Percentiles rank a stretch among this genome's conserved stretches.
Conservation (phyloP, 2,113 vertebrate species). For the Poecilia latipinna region DNA sequence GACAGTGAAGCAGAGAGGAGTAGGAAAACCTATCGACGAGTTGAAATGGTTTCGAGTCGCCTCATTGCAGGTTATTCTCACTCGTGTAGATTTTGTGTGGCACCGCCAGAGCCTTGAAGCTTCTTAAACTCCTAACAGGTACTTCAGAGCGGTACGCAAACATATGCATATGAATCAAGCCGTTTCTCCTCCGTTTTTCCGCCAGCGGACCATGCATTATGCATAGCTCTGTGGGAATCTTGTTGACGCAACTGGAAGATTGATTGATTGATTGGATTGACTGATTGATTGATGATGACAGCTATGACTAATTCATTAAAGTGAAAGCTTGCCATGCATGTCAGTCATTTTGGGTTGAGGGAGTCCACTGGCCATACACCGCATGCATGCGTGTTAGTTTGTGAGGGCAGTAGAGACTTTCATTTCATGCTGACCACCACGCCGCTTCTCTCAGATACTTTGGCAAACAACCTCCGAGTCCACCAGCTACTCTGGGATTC, state of each 20-base stretch:
- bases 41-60: constrained; percentile 19
- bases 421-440: constrained; percentile 51
- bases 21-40: constrained; percentile 12
- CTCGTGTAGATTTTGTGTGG: constrained; percentile 23
- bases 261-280: constrained; percentile 75
- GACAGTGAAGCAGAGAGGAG: neutral
- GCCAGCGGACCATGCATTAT: constrained; percentile 67
- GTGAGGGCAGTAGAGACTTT: constrained; percentile 27
- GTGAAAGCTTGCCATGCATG: constrained; percentile 56
- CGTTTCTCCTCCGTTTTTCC: constrained; percentile 39
- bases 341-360: constrained; percentile 59
- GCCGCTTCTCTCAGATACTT: constrained; percentile 2
- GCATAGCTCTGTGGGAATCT: constrained; percentile 46
- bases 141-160: constrained; percentile 40
- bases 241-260: constrained; percentile 63
- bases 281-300: constrained; percentile 77
- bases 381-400: neutral
- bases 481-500: neutral
- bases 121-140: constrained; percentile 42
- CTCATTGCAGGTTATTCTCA: constrained; percentile 23
- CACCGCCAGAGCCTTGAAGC: constrained; percentile 16
- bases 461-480: constrained; percentile 69
- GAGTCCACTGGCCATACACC: constrained; percentile 28
- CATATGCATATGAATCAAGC: constrained; percentile 66
- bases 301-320: constrained; percentile 77